These are phyloP conservation scores for Myrmecophaga tridactyla DNA, from an alignment of 2,113 vertebrate genomes.

Conservation along the genomic window DNA sequence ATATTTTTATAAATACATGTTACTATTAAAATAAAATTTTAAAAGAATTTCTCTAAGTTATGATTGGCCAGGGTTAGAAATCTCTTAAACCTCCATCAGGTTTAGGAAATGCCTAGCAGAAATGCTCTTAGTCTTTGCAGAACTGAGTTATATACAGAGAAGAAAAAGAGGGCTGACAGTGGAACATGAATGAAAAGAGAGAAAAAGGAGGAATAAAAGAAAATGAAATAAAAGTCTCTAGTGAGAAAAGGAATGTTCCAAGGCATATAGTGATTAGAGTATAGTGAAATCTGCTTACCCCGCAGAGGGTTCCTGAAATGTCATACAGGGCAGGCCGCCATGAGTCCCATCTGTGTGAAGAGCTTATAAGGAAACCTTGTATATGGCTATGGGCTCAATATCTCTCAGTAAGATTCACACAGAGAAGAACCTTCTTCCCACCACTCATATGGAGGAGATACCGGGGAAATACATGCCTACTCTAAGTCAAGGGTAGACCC, in stretches of 20 bases:
- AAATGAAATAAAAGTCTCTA: background rate
- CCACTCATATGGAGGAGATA: background rate
- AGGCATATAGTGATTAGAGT: background rate
- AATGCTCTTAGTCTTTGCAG: background rate
- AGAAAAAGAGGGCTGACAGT: background rate
- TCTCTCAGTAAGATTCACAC: background rate
- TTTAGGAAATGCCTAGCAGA: background rate
- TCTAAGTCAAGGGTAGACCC: background rate
- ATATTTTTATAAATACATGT: background rate
- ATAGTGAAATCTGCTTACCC: background rate
- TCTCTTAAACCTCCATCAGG: background rate
- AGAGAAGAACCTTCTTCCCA: background rate
- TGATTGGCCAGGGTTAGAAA: background rate
- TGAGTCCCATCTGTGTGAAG: background rate
- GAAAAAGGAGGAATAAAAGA: background rate
- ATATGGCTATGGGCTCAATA: background rate
- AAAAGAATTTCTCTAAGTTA: background rate
- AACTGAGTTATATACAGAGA: background rate
- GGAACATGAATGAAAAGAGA: background rate
- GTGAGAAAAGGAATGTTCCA: background rate
- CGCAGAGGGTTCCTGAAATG: background rate
- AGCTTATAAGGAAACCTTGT: background rate
- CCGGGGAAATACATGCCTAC: background rate
- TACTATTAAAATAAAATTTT: background rate
- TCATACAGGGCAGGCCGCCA: background rate